These are phyloP conservation scores for Acrocephalus kingi DNA, from an alignment of 2,113 vertebrate species.

Conservation along the genomic window DNA sequence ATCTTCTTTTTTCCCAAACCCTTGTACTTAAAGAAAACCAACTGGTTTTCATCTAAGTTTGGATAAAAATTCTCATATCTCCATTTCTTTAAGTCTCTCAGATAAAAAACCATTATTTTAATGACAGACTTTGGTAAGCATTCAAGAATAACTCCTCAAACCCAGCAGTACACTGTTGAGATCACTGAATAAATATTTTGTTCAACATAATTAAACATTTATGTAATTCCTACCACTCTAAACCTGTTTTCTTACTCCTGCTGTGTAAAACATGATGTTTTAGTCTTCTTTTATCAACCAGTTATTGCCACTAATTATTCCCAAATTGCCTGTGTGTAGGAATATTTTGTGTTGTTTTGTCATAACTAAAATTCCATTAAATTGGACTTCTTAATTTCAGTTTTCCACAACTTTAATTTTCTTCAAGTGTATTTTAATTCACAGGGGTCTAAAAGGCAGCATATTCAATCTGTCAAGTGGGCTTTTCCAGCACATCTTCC, in stretches of 20 bases:
- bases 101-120: conserved; percentile 34
- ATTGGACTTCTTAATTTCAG: neutral
- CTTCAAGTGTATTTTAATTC: neutral
- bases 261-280: conserved; percentile 37
- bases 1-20: neutral
- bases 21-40: neutral
- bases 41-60: neutral
- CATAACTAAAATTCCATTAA: neutral
- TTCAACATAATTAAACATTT: conserved; percentile 63
- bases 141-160: conserved; percentile 43
- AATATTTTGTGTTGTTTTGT: neutral
- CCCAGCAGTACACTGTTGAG: neutral
- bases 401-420: neutral
- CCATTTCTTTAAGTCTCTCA: neutral
- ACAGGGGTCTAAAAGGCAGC: neutral
- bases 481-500: neutral
- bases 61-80: neutral
- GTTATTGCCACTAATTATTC: conserved; percentile 40
- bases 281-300: conserved; percentile 13
- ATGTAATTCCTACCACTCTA: conserved; percentile 40
- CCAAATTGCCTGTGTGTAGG: neutral
- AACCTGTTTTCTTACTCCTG: conserved; percentile 43
- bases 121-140: conserved; percentile 28
- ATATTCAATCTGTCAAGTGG: neutral
- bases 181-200: conserved; percentile 48